Conservation (phyloP, 2,113 vertebrate genomes). For the Ctenomys sociabilis region DNA sequence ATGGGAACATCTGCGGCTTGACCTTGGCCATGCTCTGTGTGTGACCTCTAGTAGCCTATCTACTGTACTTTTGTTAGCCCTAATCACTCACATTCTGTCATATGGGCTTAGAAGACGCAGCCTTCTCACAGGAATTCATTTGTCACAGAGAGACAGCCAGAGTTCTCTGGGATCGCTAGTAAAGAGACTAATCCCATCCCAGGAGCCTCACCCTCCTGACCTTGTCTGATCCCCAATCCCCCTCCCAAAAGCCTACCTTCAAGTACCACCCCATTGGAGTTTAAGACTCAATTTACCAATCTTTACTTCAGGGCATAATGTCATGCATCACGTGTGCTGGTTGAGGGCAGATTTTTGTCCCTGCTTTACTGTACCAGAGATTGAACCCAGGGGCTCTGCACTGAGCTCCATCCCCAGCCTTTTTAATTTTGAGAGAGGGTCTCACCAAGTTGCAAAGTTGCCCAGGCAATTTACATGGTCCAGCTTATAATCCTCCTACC, state of each 20-base stretch:
- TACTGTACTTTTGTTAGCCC: not conserved
- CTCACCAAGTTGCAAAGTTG: not conserved
- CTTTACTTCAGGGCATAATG: not conserved
- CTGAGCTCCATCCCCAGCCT: not conserved
- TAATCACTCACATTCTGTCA: too few relatives aligned
- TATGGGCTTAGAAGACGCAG: not conserved
- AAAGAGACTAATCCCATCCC: not conserved
- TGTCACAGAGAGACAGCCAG: not conserved
- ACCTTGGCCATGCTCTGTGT: not conserved
- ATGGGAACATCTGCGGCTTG: too few relatives aligned
- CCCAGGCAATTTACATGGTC: not conserved
- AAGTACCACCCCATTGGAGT: not conserved
- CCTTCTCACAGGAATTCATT: too few relatives aligned
- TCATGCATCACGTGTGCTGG: not conserved
- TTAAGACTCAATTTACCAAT: not conserved
- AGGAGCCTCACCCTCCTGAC: not conserved
- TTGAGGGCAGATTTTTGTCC: not conserved
- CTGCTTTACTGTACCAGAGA: not conserved
- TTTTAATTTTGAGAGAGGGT: not conserved
- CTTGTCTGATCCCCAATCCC: not conserved
- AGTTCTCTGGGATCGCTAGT: not conserved
- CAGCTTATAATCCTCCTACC: not conserved
- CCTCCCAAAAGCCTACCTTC: not conserved
- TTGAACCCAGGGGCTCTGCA: not conserved
- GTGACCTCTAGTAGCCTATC: accelerated